Evolutionary conservation across 2,113 vertebrate genomes (phyloP).

Genomic region (Myiagra hebetior): DNA sequence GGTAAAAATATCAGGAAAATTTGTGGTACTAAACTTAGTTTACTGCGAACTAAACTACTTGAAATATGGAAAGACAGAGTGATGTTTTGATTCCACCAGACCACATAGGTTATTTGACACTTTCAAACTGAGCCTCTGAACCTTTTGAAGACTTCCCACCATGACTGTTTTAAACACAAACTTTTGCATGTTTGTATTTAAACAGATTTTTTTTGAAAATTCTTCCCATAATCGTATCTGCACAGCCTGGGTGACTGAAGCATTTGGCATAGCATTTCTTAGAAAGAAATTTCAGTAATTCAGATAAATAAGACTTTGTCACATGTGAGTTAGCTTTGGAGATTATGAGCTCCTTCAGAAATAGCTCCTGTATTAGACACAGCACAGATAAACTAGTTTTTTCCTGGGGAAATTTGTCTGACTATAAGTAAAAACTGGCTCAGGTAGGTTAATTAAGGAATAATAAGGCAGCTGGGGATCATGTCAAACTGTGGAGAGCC

Average conservation of each 20-base stretch:
- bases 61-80: neutral
- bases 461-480: neutral
- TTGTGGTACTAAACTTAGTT: neutral
- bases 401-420: neutral
- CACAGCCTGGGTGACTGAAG: neutral
- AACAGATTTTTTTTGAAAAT: neutral
- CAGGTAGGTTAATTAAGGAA: neutral
- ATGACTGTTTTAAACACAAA: neutral
- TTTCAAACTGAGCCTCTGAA: neutral
- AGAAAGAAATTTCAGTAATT: neutral
- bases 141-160: neutral
- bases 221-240: neutral
- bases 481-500: neutral
- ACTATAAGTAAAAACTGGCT: neutral
- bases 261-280: neutral
- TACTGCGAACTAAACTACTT: neutral
- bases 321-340: neutral
- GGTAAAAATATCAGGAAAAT: constrained; percentile 37
- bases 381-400: neutral
- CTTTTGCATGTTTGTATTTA: neutral
- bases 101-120: neutral
- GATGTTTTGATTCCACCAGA: neutral
- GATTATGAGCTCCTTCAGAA: neutral
- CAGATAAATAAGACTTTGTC: neutral
- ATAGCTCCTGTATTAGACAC: neutral